Percentiles rank a stretch among this genome's conserved stretches.
These are phyloP conservation scores for Harpegnathos saltator DNA, from an alignment of 1,140 invertebrate species.

Conservation along the genomic window DNA sequence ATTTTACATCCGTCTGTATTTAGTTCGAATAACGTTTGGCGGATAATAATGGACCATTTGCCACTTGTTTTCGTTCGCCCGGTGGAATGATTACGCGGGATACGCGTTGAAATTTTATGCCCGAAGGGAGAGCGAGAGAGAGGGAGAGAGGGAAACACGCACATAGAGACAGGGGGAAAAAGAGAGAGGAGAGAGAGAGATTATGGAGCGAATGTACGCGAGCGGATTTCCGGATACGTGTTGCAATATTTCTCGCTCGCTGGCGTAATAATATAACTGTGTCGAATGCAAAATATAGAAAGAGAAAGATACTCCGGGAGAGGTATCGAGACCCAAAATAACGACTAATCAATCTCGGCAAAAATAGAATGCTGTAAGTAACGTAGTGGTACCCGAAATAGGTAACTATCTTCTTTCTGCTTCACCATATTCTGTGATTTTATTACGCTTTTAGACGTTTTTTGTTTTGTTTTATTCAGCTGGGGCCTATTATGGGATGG, in stretches of 20 bases:
- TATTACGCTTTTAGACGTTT: too few species aligned
- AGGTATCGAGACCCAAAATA: slow-evolving; percentile 28
- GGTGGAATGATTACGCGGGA: slow-evolving; percentile 67
- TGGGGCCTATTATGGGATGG: too few species aligned
- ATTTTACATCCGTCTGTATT: slow-evolving; percentile 72
- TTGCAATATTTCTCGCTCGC: slow-evolving; percentile 49
- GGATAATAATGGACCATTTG: slow-evolving; percentile 72
- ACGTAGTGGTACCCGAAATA: not conserved
- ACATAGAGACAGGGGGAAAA: not conserved
- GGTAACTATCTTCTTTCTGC: too few species aligned
- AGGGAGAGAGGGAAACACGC: not conserved
- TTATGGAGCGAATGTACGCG: slow-evolving; percentile 43
- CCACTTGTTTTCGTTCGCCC: slow-evolving; percentile 68
- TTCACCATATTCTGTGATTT: too few species aligned
- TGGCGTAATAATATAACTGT: slow-evolving; percentile 57
- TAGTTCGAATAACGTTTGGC: slow-evolving; percentile 76
- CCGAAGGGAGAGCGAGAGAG: not conserved
- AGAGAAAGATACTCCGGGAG: not conserved
- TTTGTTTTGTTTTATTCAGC: too few species aligned
- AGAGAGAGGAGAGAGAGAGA: slow-evolving; percentile 1
- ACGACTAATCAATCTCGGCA: slow-evolving; percentile 22
- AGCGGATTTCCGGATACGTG: slow-evolving; percentile 55
- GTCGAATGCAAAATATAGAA: slow-evolving; percentile 39
- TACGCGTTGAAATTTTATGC: slow-evolving; percentile 65
- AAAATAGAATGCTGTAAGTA: slow-evolving; percentile 10